Percentiles rank a stretch among this genome's conserved stretches.
Evolutionary conservation across 2,888 invertebrate species (phyloP).

Genomic region (Drosophila affinis): DNA sequence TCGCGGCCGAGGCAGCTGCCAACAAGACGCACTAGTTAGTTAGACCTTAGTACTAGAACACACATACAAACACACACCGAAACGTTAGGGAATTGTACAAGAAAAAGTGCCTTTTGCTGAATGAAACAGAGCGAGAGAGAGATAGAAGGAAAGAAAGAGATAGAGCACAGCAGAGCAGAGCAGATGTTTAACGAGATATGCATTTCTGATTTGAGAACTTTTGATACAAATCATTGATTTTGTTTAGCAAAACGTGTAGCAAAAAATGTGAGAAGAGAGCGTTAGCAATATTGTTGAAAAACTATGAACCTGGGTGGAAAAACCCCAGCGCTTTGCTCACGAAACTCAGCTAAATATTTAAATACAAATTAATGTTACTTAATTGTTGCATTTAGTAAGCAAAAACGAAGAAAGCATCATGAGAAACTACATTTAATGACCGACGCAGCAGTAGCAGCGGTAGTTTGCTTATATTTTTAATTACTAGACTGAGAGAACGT

Average conservation of each 20-base stretch:
- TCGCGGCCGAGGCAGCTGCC: conserved; percentile 7
- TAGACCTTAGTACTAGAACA: conserved; percentile 50
- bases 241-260: conserved; percentile 41
- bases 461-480: conserved; percentile 52
- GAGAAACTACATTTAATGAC: conserved; percentile 16
- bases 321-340: background rate
- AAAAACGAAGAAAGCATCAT: conserved; percentile 31
- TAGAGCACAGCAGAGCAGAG: conserved; percentile 6
- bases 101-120: conserved; percentile 64
- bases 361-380: conserved; percentile 58
- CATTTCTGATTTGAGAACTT: conserved; percentile 22
- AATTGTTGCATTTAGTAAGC: conserved; percentile 69
- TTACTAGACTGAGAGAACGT: conserved; percentile 68
- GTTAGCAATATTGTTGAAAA: background rate
- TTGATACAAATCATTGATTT: conserved; percentile 19
- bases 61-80: conserved; percentile 16
- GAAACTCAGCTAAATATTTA: conserved; percentile 34
- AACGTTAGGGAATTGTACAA: conserved; percentile 52
- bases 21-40: conserved; percentile 51
- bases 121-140: conserved; percentile 22
- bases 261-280: background rate
- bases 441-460: conserved; percentile 6
- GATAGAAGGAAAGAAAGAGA: conserved; percentile 2
- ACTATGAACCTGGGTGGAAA: background rate
- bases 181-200: conserved; percentile 19